Evolutionary conservation across 1,140 invertebrate species (phyloP).

Genomic region (Rhyzopertha dominica): DNA sequence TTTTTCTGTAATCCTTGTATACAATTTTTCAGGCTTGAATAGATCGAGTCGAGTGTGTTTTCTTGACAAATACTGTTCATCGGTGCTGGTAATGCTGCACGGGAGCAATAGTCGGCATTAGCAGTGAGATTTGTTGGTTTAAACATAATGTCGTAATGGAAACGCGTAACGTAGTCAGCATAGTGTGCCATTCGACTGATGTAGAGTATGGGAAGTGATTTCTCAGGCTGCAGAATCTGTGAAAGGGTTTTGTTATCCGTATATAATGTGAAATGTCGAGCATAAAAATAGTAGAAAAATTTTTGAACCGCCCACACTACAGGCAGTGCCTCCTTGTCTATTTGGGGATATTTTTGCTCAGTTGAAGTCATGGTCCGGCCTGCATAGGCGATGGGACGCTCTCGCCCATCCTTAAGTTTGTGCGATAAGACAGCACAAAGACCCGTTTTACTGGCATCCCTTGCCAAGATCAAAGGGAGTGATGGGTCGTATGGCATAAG

Average conservation of each 20-base stretch:
- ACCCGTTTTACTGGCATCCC: conserved; percentile 17
- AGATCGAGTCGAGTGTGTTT: too few relatives aligned
- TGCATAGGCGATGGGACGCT: conserved; percentile 32
- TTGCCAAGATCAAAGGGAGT: conserved; percentile 38
- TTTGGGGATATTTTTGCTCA: conserved; percentile 46
- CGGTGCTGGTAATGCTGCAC: too few relatives aligned
- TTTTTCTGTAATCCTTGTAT: too few relatives aligned
- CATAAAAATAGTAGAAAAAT: conserved; percentile 46
- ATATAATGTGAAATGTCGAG: too few relatives aligned
- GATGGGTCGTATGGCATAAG: conserved; percentile 43
- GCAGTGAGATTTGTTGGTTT: conserved; percentile 18
- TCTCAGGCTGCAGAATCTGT: too few relatives aligned
- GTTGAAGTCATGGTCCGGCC: conserved; percentile 39
- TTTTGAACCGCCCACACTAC: conserved; percentile 45
- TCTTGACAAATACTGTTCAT: too few relatives aligned
- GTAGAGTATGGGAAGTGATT: too few relatives aligned
- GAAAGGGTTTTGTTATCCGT: too few relatives aligned
- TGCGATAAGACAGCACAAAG: conserved; percentile 35
- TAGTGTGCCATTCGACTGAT: conserved; percentile 37
- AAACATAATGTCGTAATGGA: conserved; percentile 21
- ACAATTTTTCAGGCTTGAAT: too few relatives aligned
- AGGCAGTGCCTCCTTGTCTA: conserved; percentile 49
- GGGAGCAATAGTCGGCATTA: conserved; percentile 25
- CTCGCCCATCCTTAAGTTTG: conserved; percentile 27
- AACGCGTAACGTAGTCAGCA: conserved; percentile 26